Base-by-base conservation (phyloP, 2,888 invertebrate genomes). In the Cephonodes hylas region DNA sequence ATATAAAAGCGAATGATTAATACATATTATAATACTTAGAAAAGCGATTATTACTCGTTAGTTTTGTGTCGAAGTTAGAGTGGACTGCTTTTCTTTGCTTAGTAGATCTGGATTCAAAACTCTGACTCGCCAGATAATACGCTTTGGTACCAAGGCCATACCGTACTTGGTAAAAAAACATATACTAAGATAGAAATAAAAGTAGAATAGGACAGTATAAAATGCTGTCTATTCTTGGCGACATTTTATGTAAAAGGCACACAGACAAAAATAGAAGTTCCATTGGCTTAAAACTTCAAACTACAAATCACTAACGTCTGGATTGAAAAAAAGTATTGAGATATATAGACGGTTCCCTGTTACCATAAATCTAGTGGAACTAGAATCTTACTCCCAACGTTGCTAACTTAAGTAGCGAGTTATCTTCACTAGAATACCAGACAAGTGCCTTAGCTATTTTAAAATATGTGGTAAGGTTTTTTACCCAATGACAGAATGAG, bases 361-460 rank as follows among this genome's bases (percentile, higher is more conserved):
- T 71, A 72, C 69, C 66, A 74, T 76, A 74, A 76, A 75, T 77
- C 72, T 70, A 63, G 68, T 63, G 66, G 63, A 66, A 66, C 27
- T 58, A 44, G 53, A 61, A 45, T 25, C 56, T 31, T 61, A 45
- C 56, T 56, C 44, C 34, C 7, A 38, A 38, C 58, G 42, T 58
- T 23, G 53, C 15, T 53, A 53, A 31, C 53, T 53, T 53, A 53
- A 61, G 66, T 66, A 64, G 58, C 53, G 53, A 38, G 46, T 59
- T 45, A 57, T 61, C 18, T 53, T 34, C 23, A 53, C 18, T 38
- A 20, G 59, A 63, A 57, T 27, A 48, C 23, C 23, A 13, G 48
- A 48, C 18, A 44, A 44, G 25, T 27, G 6, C 25, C 25, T 6
- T 46, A 23, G 23, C 46, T 48, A 48, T 48, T 25, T 48, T 25